Conservation (phyloP, 1,140 invertebrate genomes). For the Neodiprion virginianus region DNA sequence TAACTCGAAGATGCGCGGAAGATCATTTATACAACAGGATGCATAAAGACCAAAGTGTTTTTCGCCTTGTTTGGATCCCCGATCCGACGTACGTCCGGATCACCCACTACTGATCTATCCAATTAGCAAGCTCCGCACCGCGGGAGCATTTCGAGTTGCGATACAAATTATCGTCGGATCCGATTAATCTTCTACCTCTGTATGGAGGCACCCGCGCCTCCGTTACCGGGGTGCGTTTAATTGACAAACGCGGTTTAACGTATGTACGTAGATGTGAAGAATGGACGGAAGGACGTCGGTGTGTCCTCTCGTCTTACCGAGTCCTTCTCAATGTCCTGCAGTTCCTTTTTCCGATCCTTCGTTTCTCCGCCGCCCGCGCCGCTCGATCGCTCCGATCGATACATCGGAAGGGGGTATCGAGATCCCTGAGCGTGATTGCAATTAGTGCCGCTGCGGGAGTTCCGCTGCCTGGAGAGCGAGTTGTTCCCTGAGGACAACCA, state of each 20-base stretch:
- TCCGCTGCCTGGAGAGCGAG: background rate
- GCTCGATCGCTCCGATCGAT: background rate
- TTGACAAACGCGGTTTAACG: background rate
- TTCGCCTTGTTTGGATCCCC: background rate
- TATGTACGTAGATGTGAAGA: too few relatives aligned
- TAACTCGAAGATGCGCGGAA: too few relatives aligned
- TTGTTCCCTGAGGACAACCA: background rate
- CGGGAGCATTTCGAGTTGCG: background rate
- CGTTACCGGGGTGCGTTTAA: background rate
- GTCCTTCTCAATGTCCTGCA: background rate
- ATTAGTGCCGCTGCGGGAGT: constrained; percentile 47
- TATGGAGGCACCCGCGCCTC: background rate
- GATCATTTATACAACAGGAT: too few relatives aligned
- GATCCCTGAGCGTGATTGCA: constrained; percentile 41
- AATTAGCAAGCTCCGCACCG: background rate
- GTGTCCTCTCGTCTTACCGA: background rate
- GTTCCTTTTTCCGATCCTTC: background rate
- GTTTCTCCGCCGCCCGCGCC: background rate
- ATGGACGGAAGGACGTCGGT: too few relatives aligned
- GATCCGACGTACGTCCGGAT: background rate
- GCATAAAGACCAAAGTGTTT: background rate
- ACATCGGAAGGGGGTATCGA: background rate
- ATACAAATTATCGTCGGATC: background rate
- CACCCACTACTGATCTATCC: background rate
- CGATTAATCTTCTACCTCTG: background rate